Conservation (phyloP, 2,113 vertebrate genomes). For the Naja naja region DNA sequence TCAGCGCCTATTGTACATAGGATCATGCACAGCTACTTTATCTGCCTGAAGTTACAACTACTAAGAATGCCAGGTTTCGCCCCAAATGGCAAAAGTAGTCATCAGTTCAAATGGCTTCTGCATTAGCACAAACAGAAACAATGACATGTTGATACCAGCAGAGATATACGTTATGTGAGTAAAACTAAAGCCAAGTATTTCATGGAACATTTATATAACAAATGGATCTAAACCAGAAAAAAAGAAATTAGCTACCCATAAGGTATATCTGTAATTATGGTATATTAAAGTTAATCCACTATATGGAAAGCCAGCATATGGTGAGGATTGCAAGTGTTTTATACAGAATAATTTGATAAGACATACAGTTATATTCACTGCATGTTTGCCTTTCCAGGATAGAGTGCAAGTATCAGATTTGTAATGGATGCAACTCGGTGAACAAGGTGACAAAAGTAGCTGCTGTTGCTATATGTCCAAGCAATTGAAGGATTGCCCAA, state of each 20-base stretch:
- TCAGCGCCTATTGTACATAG: background rate
- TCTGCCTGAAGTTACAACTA: background rate
- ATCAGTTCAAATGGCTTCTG: background rate
- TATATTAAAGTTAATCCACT: background rate
- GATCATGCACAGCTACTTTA: background rate
- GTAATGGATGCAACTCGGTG: background rate
- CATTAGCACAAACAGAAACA: background rate
- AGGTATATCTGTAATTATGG: background rate
- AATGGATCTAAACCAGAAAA: background rate
- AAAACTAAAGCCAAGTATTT: background rate
- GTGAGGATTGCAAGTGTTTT: background rate
- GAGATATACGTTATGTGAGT: background rate
- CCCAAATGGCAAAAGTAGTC: background rate
- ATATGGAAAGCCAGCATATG: background rate
- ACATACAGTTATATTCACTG: background rate
- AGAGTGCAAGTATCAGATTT: background rate
- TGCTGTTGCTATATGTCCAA: background rate
- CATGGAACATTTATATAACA: background rate
- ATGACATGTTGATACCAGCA: background rate
- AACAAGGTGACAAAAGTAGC: background rate
- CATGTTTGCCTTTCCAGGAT: background rate
- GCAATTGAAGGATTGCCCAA: background rate
- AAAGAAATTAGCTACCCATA: background rate
- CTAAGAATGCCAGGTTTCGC: background rate
- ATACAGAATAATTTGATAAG: background rate